Evolutionary conservation across 2,888 invertebrate species (phyloP).

Genomic region (Thelaira solivaga): DNA sequence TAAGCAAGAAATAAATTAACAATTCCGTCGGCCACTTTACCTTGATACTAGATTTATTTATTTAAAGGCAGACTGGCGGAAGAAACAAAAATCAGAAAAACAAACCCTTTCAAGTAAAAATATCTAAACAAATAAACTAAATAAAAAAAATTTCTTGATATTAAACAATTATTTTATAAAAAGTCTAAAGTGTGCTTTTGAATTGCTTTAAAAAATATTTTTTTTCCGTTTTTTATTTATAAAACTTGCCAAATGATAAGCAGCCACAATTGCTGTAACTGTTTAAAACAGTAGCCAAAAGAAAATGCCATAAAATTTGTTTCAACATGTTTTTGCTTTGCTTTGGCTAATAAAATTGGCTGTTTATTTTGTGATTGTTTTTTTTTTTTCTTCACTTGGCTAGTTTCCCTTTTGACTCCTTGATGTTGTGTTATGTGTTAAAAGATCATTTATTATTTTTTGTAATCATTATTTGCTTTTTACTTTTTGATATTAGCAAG

Average conservation of each 20-base stretch:
- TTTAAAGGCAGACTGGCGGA: too few relatives aligned
- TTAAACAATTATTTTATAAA: too few relatives aligned
- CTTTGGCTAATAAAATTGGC: not conserved
- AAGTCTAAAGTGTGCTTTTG: constrained; percentile 16
- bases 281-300: not conserved
- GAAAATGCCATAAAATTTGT: constrained; percentile 6
- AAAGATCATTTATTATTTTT: constrained; percentile 51
- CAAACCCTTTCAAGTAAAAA: too few relatives aligned
- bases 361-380: constrained; percentile 10
- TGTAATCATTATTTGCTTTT: constrained; percentile 18
- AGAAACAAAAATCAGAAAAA: too few relatives aligned
- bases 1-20: too few relatives aligned
- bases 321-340: constrained; percentile 11
- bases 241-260: constrained; percentile 13
- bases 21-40: too few relatives aligned
- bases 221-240: too few relatives aligned
- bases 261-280: not conserved
- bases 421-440: constrained; percentile 40
- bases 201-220: constrained; percentile 5
- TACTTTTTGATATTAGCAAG: not conserved
- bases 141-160: too few relatives aligned
- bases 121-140: too few relatives aligned
- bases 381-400: not conserved
- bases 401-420: constrained; percentile 2
- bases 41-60: too few relatives aligned